Base-by-base conservation (phyloP, 2,797 vertebrate species). In the Leptatherina wallacei region DNA sequence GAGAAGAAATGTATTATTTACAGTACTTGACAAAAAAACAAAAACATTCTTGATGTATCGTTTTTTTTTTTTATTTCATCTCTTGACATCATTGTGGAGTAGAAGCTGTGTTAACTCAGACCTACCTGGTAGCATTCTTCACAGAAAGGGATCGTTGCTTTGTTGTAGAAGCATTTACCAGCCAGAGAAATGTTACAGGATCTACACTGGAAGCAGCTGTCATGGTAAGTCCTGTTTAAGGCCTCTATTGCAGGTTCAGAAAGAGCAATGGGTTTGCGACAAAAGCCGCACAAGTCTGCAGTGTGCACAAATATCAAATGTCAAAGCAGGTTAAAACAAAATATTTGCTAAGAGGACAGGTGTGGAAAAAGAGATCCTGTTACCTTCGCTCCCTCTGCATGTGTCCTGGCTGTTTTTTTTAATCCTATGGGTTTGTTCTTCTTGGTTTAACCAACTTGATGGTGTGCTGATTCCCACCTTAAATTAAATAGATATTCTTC, bases 251-350 rank as follows among this genome's bases (percentile, higher is more conserved):
- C 93, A 0, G 92, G 92, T 55, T 95, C 94, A 61, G 1, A 85
- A 0, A 94, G 87, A n/a, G 88, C 86, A 81, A 99, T 85, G 0
- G 82, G 86, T 86, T 98, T 98, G 83, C 96, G 96, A 87, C 98
- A 99, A 89, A 98, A 99, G 65, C 96, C 97, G 2, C 98, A 99
- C 88, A 98, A 83, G 14, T 96, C 98, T 98, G 84, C 2, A 64
- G 24, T 33, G 61, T 13, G 60, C 52, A 83, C 78, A 88, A 72
- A 77, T 56, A 62, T 78, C 57, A 82, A n/a, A 67, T 22, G 55
- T 67, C 73, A 78, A 64, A 55, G 57, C 13, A 52, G 61, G 30
- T 51, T 61, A 64, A 35, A 29, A 71, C 30, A 38, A 74, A 35
- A 29, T 11, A 14, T 44, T 29, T 38, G 44, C 14, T 40, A 33